A percentile compares a stretch with the other conserved stretches of the same genome.
Conservation (phyloP, 2,797 vertebrate species). For the Hemitrygon akajei region DNA sequence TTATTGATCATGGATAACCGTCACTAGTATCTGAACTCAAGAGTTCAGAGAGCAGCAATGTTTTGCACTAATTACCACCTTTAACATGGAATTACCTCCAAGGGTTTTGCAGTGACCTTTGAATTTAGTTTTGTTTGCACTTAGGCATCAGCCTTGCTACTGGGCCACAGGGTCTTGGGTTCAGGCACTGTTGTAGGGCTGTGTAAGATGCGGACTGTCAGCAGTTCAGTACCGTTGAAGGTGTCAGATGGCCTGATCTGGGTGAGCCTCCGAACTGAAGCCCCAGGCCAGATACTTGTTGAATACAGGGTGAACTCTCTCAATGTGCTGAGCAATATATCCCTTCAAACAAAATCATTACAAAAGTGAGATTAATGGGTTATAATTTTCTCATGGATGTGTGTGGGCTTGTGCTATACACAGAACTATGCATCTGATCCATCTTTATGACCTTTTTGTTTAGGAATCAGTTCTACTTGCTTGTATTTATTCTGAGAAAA, state of each 20-base stretch:
- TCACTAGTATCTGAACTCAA: background rate
- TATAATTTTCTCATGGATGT: background rate
- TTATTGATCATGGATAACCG: background rate
- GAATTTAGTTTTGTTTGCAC: background rate
- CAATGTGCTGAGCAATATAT: too few relatives aligned
- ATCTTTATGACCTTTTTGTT: too few relatives aligned
- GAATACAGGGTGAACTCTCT: too few relatives aligned
- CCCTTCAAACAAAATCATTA: background rate
- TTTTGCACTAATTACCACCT: background rate
- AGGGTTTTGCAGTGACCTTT: background rate
- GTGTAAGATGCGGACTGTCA: background rate
- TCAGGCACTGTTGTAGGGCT: background rate
- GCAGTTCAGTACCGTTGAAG: too few relatives aligned
- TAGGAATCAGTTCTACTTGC: too few relatives aligned
- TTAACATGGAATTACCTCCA: background rate
- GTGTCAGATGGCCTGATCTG: too few relatives aligned
- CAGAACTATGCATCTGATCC: background rate
- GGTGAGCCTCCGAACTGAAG: background rate
- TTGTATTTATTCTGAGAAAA: too few relatives aligned
- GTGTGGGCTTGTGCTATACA: background rate
- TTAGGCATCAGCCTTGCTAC: background rate
- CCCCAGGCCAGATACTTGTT: too few relatives aligned
- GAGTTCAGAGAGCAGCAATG: background rate
- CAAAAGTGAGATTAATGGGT: background rate
- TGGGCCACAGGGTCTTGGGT: background rate